These are phyloP conservation scores for Steatornis caripensis DNA, from an alignment of 2,113 vertebrate species.

Conservation along the genomic window DNA sequence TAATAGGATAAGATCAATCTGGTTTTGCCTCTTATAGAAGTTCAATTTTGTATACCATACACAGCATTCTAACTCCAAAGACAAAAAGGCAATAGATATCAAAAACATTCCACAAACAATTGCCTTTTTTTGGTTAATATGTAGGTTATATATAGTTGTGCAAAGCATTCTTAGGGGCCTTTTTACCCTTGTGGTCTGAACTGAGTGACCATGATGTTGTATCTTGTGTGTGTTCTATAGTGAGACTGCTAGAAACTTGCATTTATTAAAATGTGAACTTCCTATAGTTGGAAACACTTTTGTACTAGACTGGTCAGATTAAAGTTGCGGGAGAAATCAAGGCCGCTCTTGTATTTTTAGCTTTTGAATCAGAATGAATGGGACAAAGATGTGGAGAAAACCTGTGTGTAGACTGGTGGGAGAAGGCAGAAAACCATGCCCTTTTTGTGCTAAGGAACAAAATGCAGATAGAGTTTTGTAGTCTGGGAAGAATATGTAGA, in stretches of 20 bases:
- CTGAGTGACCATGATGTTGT: background rate
- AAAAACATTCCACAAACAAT: background rate
- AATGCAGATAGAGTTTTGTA: background rate
- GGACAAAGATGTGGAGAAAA: background rate
- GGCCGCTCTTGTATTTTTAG: background rate
- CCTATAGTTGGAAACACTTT: background rate
- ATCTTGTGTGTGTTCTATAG: background rate
- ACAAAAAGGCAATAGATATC: background rate
- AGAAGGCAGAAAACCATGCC: background rate
- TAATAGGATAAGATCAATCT: background rate
- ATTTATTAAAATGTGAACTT: background rate
- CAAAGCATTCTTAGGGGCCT: background rate
- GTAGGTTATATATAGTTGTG: background rate
- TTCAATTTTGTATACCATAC: background rate
- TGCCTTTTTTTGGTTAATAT: background rate
- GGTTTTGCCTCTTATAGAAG: background rate
- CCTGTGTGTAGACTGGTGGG: background rate
- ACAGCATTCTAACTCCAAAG: background rate
- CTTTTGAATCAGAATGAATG: background rate
- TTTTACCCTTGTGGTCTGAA: background rate
- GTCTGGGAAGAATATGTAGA: background rate
- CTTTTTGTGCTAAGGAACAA: background rate
- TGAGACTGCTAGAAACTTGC: background rate
- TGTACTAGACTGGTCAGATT: background rate
- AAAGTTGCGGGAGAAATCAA: background rate